Conservation (phyloP, 1,140 invertebrate species). For the Aphis gossypii region DNA sequence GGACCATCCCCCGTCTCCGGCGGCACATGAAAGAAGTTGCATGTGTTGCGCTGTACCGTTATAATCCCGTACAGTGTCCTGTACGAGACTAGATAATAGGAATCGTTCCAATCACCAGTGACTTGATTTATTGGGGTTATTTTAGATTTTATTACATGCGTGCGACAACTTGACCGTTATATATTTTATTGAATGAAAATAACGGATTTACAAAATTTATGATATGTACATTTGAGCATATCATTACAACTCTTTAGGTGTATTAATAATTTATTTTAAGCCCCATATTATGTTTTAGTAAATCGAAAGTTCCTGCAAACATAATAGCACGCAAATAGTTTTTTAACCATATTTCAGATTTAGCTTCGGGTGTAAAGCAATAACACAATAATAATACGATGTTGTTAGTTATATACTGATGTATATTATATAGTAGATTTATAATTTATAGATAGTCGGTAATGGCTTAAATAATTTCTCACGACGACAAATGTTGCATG, state of each 20-base stretch:
- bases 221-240: too few relatives aligned
- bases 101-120: too few relatives aligned
- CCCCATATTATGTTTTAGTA: not conserved
- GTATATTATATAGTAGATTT: not conserved
- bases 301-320: not conserved
- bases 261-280: not conserved
- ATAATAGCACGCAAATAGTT: not conserved
- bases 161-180: too few relatives aligned
- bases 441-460: not conserved
- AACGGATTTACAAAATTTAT: too few relatives aligned
- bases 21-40: too few relatives aligned
- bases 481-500: not conserved
- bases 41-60: too few relatives aligned
- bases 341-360: not conserved
- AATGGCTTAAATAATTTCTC: not conserved
- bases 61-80: too few relatives aligned
- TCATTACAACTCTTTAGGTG: not conserved
- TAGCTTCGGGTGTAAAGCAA: not conserved
- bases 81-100: too few relatives aligned
- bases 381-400: not conserved
- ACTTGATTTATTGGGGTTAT: too few relatives aligned
- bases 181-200: too few relatives aligned
- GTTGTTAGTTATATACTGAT: not conserved
- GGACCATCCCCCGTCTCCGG: too few relatives aligned
- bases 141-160: too few relatives aligned